These are phyloP conservation scores for Hydrozoanthus tunicans DNA, from an alignment of 64 coral and sea anemone genomes.

Conservation along the genomic window DNA sequence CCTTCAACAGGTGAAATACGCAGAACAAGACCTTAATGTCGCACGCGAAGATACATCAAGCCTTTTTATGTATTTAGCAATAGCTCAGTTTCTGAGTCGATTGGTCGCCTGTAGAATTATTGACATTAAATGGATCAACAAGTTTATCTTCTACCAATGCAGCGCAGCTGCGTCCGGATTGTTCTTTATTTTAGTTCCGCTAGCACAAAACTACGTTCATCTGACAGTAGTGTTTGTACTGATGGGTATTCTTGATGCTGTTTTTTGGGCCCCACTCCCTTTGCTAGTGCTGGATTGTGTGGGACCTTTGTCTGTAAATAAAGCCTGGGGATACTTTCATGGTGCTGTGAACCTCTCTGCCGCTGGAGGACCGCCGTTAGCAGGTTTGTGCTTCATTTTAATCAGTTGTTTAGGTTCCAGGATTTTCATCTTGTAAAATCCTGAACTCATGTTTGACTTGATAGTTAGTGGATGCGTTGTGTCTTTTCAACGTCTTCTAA, in stretches of 20 bases:
- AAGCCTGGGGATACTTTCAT: conserved; percentile 33
- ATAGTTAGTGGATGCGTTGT: too few species aligned
- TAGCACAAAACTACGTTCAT: conserved; percentile 11
- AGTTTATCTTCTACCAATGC: conserved; percentile 27
- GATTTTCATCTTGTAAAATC: too few species aligned
- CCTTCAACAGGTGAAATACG: conserved; percentile 14
- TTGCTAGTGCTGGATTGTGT: conserved; percentile 41
- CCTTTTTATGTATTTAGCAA: conserved; percentile 3
- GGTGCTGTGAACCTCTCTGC: conserved; percentile 14
- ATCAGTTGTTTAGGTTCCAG: too few species aligned
- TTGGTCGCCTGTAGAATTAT: conserved; percentile 8
- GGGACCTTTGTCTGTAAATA: conserved; percentile 3
- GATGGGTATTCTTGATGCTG: conserved; percentile 3
- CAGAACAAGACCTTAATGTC: conserved; percentile 15
- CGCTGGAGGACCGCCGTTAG: conserved; percentile 28
- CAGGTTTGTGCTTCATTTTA: not conserved
- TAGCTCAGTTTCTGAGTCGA: conserved; percentile 10
- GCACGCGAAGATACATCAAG: not conserved
- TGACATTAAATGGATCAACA: conserved; percentile 17
- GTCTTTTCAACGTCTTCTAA: too few species aligned
- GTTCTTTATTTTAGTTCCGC: not conserved
- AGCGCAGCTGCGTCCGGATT: not conserved
- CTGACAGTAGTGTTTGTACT: not conserved
- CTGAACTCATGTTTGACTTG: too few species aligned
- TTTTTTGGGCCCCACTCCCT: not conserved